A percentile compares a stretch with the other conserved stretches of the same genome.
Conservation (phyloP, 2,888 invertebrate genomes). For the Noctua fimbriata region DNA sequence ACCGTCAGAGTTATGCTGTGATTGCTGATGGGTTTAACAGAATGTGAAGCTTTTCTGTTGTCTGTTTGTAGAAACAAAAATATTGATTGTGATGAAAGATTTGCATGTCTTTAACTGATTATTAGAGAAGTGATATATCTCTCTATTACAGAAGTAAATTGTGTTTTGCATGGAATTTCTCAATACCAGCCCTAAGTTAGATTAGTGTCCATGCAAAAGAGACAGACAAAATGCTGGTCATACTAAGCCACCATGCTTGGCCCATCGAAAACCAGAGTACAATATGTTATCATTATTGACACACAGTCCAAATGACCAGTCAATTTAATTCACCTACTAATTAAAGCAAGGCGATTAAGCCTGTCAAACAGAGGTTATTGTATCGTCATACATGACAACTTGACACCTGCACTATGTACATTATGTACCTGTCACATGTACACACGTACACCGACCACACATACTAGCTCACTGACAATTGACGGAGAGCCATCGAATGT, state of each 20-base stretch:
- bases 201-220: background rate
- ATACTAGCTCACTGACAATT: slow-evolving; percentile 30
- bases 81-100: background rate
- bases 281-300: background rate
- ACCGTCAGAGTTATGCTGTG: slow-evolving; percentile 17
- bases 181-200: background rate
- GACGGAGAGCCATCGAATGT: slow-evolving; percentile 34
- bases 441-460: slow-evolving; percentile 2
- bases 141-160: background rate
- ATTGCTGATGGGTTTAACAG: slow-evolving; percentile 13
- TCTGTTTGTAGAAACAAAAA: background rate
- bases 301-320: background rate
- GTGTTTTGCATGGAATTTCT: background rate
- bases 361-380: slow-evolving; percentile 1
- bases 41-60: background rate
- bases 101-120: background rate
- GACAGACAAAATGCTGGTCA: background rate
- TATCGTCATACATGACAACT: slow-evolving; percentile 19
- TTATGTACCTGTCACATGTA: slow-evolving; percentile 11
- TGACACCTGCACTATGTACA: slow-evolving; percentile 5
- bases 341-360: background rate
- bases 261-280: background rate
- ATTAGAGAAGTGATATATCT: background rate
- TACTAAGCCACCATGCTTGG: background rate
- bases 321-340: slow-evolving; percentile 5